Percentiles rank a stretch among this genome's conserved stretches.
phyloP scores from a whole-genome alignment of 2,797 vertebrate genomes.

The Chloroceryle amazona region DNA sequence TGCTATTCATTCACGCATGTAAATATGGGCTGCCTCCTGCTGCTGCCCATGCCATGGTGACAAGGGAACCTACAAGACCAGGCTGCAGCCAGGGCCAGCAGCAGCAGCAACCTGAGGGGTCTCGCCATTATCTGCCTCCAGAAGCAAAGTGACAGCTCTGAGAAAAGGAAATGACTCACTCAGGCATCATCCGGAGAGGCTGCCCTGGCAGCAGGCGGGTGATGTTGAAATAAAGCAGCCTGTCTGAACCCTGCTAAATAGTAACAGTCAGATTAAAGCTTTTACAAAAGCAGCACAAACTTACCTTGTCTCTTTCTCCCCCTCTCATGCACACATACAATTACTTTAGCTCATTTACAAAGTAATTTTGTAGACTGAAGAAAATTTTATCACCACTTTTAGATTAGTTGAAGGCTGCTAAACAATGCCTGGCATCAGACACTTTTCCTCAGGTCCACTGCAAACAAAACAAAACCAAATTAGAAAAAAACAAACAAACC shows the following conservation, averaged over 20 bases:
- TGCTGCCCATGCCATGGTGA: fast-evolving
- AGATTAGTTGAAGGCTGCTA: background rate
- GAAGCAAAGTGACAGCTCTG: background rate
- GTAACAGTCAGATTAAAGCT: background rate
- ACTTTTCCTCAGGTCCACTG: background rate
- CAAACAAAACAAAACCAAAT: background rate
- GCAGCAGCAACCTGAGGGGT: background rate
- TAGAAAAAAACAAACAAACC: too few relatives aligned
- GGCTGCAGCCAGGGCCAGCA: background rate
- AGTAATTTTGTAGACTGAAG: background rate
- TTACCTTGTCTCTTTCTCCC: background rate
- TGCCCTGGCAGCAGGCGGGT: background rate
- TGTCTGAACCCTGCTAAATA: background rate
- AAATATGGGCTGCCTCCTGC: fast-evolving
- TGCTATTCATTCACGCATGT: fast-evolving
- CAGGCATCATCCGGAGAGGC: fast-evolving
- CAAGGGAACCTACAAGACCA: background rate
- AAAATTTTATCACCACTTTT: background rate
- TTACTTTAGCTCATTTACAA: background rate
- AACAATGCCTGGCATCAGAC: background rate
- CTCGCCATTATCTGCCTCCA: fast-evolving
- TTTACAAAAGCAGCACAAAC: background rate
- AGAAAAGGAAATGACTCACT: background rate
- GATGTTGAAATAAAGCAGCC: background rate
- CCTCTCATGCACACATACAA: background rate